A percentile compares a stretch with the other conserved stretches of the same genome.
phyloP scores from a whole-genome alignment of 2,113 vertebrate genomes.

The Ctenomys sociabilis region DNA sequence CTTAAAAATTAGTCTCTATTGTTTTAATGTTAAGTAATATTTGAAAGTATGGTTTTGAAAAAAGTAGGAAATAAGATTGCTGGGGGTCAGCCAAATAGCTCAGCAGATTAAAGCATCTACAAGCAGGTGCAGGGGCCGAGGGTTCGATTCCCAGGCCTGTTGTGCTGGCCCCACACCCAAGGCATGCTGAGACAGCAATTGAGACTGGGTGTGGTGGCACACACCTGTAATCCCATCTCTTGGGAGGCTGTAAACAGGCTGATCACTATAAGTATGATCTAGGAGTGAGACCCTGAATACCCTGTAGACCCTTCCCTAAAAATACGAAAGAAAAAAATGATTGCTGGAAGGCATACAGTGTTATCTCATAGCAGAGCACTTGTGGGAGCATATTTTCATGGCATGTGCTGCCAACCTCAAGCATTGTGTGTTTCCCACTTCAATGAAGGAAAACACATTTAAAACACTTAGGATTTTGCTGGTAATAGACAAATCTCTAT shows the following conservation, averaged over 20 bases:
- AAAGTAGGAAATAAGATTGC: slow-evolving; percentile 4
- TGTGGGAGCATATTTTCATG: not conserved
- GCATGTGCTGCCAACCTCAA: not conserved
- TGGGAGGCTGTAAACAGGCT: too few relatives aligned
- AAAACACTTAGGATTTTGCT: slow-evolving; percentile 40
- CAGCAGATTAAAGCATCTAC: too few relatives aligned
- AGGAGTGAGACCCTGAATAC: too few relatives aligned
- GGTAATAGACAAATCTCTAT: slow-evolving; percentile 57
- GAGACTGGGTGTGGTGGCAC: too few relatives aligned
- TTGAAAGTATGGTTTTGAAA: slow-evolving; percentile 58
- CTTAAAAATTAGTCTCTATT: slow-evolving; percentile 57
- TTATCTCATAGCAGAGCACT: slow-evolving; percentile 3
- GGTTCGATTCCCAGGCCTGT: too few relatives aligned
- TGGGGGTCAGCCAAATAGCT: too few relatives aligned
- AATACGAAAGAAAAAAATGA: not conserved
- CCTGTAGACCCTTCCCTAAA: too few relatives aligned
- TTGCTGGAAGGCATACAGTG: not conserved
- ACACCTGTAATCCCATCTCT: too few relatives aligned
- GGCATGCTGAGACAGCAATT: too few relatives aligned
- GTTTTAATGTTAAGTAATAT: slow-evolving; percentile 63
- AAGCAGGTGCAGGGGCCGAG: too few relatives aligned
- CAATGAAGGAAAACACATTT: slow-evolving; percentile 23
- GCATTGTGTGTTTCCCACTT: not conserved
- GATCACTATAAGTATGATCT: too few relatives aligned
- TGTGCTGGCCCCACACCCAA: too few relatives aligned